phyloP scores from a whole-genome alignment of 2,113 vertebrate genomes.

The Acanthisitta chloris region DNA sequence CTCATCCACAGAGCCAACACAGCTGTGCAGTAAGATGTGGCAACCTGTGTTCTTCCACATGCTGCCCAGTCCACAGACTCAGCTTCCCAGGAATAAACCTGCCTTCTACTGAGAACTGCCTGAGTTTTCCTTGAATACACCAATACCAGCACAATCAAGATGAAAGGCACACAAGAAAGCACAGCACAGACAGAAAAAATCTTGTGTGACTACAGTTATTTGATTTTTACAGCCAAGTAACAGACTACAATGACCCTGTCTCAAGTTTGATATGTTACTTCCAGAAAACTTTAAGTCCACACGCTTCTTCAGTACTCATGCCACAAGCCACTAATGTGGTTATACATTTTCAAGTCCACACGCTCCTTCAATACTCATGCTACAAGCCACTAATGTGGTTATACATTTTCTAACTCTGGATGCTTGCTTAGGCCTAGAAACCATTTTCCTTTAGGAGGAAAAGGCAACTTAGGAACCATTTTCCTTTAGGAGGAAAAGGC shows the following conservation, averaged over 20 bases:
- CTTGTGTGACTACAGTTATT: neutral
- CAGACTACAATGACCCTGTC: neutral
- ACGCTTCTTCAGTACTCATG: rapidly evolving
- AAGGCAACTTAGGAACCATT: rapidly evolving
- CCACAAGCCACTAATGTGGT: neutral
- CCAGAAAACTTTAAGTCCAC: neutral
- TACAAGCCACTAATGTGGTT: neutral
- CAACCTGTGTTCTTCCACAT: rapidly evolving
- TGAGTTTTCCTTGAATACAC: neutral
- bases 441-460: neutral
- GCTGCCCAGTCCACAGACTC: neutral
- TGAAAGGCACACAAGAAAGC: neutral
- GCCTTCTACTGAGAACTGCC: neutral
- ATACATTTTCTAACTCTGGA: neutral
- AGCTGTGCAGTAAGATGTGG: neutral
- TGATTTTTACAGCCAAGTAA: neutral
- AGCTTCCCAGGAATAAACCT: neutral
- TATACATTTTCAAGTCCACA: neutral
- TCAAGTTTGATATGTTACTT: neutral
- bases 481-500: neutral
- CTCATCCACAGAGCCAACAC: neutral
- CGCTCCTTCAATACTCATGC: rapidly evolving
- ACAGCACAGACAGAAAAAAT: neutral
- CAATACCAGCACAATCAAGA: neutral
- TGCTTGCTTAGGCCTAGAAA: neutral